Base-by-base conservation (phyloP, 2,888 invertebrate genomes). In the Mylabris sibirica region DNA sequence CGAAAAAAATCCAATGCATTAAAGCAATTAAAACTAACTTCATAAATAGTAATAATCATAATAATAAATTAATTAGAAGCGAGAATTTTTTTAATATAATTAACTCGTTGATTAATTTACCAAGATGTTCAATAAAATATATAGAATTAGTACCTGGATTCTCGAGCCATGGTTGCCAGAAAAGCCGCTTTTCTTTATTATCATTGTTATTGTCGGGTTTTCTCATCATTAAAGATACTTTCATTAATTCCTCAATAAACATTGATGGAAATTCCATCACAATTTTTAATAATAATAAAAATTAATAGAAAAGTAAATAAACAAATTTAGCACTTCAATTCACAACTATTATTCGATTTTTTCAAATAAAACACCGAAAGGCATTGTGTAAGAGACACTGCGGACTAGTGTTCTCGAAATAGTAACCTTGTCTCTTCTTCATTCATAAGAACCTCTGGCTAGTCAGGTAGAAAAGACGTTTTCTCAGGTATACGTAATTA, bases 111-210 rank as follows among this genome's bases (percentile, higher is more conserved):
- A 17, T 44, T 44, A 3, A 20, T 20, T 49, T 3, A 14, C 38
- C 2, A 38, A 38, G 11, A 12, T 14, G 14, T 38, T 17, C n/a
- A 44, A 44, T 3, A 6, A 17, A 5, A 17, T n/a, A n/a, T n/a
- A n/a, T n/a, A n/a, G n/a, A n/a, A n/a, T n/a, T n/a, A 44, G n/a
- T 82, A 85, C 84, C 85, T 83, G 75, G 26, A 62, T 22, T 76
- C 75, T 83, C 77, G 9, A 85, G 66, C 86, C 86, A 86, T 5
- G 86, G 86, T 74, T 86, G 86, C 85, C 86, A 86, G 71, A 85
- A 83, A 66, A 74, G 57, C n/a, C 60, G 60, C 20, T 49, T 65
- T 14, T 59, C 53, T 12, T 60, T 65, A 24, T 62, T 60, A 60
- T 65, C 17, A 49, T 72, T 59, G 66, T 70, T 12, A 68, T 62